These are phyloP conservation scores for Abramis brama DNA, from an alignment of 2,113 vertebrate genomes.

Conservation along the genomic window DNA sequence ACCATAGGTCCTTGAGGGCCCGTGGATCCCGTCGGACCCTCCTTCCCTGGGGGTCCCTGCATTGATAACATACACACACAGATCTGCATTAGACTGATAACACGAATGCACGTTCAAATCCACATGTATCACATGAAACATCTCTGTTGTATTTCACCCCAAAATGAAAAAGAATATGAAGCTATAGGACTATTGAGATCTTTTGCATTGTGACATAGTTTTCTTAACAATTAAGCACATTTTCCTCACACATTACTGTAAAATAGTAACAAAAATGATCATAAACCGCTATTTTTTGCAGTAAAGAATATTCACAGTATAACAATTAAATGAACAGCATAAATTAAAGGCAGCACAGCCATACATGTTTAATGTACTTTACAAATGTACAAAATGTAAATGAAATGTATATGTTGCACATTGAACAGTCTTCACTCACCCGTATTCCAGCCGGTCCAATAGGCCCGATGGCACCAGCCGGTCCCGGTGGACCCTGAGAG, in stretches of 20 bases:
- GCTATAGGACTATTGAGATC: neutral
- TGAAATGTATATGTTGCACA: neutral
- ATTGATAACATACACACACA: constrained; percentile 55
- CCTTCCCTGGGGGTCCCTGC: constrained; percentile 94
- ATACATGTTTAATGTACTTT: neutral
- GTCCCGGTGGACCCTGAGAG: constrained; percentile 85
- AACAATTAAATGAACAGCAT: neutral
- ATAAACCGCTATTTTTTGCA: neutral
- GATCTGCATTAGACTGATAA: neutral
- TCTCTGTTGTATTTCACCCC: neutral
- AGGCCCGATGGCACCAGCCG: constrained; percentile 83
- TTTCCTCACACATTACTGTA: neutral
- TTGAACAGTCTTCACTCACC: constrained; percentile 73
- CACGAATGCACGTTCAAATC: neutral
- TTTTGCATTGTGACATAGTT: neutral
- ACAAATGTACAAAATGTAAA: neutral
- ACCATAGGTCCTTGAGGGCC: constrained; percentile 91
- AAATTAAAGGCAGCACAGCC: neutral
- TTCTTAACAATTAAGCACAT: neutral
- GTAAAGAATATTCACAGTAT: neutral
- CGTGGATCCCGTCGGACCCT: constrained; percentile 87
- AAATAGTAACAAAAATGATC: neutral
- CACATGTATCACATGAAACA: neutral
- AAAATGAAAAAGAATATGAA: too few species aligned
- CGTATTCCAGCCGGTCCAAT: constrained; percentile 88